phyloP scores from a whole-genome alignment of 2,113 vertebrate genomes.

The Clarias gariepinus region DNA sequence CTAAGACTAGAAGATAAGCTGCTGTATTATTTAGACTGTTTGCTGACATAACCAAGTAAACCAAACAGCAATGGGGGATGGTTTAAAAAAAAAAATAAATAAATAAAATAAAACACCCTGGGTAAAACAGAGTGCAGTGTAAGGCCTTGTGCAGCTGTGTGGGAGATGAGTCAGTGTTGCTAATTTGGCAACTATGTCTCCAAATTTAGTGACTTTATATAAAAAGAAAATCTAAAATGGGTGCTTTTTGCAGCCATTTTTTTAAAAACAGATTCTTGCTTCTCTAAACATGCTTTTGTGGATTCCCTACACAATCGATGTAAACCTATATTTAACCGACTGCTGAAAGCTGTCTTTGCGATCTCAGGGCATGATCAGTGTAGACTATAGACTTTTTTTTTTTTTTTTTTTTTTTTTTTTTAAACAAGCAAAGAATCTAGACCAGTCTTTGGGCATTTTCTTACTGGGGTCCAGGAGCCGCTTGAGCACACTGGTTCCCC shows the following conservation, averaged over 20 bases:
- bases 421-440: too few relatives aligned
- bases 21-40: background rate
- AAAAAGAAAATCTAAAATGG: too few relatives aligned
- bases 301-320: background rate
- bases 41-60: background rate
- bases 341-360: background rate
- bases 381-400: background rate
- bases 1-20: background rate
- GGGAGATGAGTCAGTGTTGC: background rate
- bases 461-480: too few relatives aligned
- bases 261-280: too few relatives aligned
- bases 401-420: too few relatives aligned
- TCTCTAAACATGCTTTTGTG: too few relatives aligned
- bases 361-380: background rate
- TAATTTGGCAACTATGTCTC: background rate
- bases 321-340: background rate
- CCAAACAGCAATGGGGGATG: background rate
- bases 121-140: background rate
- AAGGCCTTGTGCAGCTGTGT: background rate
- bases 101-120: too few relatives aligned
- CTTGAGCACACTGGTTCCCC: too few relatives aligned
- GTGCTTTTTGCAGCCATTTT: too few relatives aligned
- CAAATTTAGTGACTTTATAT: background rate
- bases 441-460: too few relatives aligned
- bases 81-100: too few relatives aligned